Evolutionary conservation across 1,140 invertebrate genomes (phyloP).

Genomic region (Drosophila leontia): DNA sequence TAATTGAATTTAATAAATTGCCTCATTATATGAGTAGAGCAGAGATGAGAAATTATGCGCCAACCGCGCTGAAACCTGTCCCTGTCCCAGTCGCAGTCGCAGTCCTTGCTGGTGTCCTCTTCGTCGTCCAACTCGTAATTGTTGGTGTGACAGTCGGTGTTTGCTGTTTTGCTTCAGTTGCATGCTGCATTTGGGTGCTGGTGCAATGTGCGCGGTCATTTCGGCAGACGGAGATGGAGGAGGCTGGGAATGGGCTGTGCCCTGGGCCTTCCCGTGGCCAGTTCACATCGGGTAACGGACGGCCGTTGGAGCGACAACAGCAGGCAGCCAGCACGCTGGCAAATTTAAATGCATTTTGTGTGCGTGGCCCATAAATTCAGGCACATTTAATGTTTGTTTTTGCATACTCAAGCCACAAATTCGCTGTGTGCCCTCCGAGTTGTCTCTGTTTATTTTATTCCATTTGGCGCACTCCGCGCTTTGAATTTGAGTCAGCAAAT

Average conservation of each 20-base stretch:
- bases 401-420: conserved; percentile 55
- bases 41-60: conserved; percentile 75
- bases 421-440: conserved; percentile 40
- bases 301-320: conserved; percentile 42
- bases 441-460: conserved; percentile 58
- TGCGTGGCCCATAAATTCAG: conserved; percentile 72
- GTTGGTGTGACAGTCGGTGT: conserved; percentile 36
- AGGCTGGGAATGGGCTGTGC: neutral
- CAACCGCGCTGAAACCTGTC: conserved; percentile 32
- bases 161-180: conserved; percentile 31
- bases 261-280: neutral
- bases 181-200: conserved; percentile 51
- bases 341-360: conserved; percentile 77
- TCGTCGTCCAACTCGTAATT: conserved; percentile 9
- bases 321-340: conserved; percentile 40
- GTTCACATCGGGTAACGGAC: neutral
- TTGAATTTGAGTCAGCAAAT: conserved; percentile 72
- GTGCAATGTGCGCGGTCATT: conserved; percentile 69
- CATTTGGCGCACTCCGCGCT: conserved; percentile 46
- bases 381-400: conserved; percentile 77
- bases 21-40: conserved; percentile 74
- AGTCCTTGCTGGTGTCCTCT: conserved; percentile 22
- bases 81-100: neutral
- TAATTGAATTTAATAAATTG: conserved; percentile 83
- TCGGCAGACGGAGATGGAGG: conserved; percentile 10